Evolutionary conservation across 1,140 invertebrate species (phyloP), one percentile per base, ranked within the genome.

Genomic region (Bombus sylvicola): DNA sequence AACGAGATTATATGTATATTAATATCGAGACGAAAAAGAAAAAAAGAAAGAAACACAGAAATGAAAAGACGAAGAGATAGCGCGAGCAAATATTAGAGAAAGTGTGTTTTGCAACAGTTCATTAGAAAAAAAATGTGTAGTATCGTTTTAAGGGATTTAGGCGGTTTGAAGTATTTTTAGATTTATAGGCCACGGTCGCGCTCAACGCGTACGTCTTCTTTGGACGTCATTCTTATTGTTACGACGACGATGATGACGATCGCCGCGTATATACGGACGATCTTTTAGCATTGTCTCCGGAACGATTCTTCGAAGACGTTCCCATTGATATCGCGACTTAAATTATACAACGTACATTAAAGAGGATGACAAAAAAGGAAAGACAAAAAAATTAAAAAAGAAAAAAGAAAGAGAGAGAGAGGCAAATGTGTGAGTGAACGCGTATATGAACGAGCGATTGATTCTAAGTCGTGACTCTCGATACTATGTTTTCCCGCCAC

Each of bases 151-250:
- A 80, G 77, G 77, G 69, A 80, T 86, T 86, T 53, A 86, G 84
- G 62, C 68, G 47, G 85, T 83, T 86, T 86, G 80, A 86, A 86
- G 53, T 86, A 82, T 86, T 77, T 86, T 83, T 86, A 86, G 81
- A 86, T 81, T 83, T 71, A 71, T 86, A 86, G 84, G 72, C 62
- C 64, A 81, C 22, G 77, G 53, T 73, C 77, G 57, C 34, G 69
- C 37, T 39, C 37, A 25, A 80, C 43, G 43, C 3, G 25, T 71
- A 59, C 47, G 13, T 6, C 9, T 80, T 41, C 53, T 72, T 72
- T 43, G 47, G 6, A 53, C 47, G 66, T 78, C 66, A 47, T 53
- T 28, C 64, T 41, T 28, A 13, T 64, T 80, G 62, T 77, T 43
- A 68, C 73, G n/a, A 53, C 6, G 18, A 22, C 0, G 47, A 72